Evolutionary conservation across 2,113 vertebrate genomes (phyloP).

Genomic region (Danio rerio): GRCz12tu NC_133200.1:3993501-3994000

Average conservation of each 20-base stretch:
- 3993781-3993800: constrained; percentile 71
- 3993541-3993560: background rate
- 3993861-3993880: constrained; percentile 67
- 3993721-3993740: constrained; percentile 18
- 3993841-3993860: constrained; percentile 66
- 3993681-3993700: constrained; percentile 7
- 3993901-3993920: constrained; percentile 54
- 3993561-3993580: background rate
- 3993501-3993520: constrained; percentile 7
- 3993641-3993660: background rate
- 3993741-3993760: background rate
- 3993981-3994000: constrained; percentile 20
- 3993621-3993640: background rate
- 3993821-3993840: constrained; percentile 67
- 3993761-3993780: background rate
- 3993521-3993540: background rate
- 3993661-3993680: background rate
- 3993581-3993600: background rate
- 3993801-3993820: constrained; percentile 66
- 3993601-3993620: constrained; percentile 11
- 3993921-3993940: constrained; percentile 35
- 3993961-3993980: background rate
- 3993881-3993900: constrained; percentile 54
- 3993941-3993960: constrained; percentile 15
- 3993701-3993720: constrained; percentile 11